Conservation (phyloP, 2,797 vertebrate genomes). For the Spinibarbus caldwelli region DNA sequence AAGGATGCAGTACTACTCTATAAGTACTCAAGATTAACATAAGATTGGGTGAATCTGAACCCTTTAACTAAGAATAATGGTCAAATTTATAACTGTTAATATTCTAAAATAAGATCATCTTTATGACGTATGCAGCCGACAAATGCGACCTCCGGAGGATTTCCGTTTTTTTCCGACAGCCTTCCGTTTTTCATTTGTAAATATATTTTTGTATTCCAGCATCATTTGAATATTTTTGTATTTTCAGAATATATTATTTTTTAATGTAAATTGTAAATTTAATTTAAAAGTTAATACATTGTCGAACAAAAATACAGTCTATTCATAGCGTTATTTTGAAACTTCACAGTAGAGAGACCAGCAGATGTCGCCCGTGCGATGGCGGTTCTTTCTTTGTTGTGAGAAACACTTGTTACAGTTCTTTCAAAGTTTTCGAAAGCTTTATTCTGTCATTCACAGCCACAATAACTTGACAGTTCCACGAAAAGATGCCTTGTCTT, state of each 20-base stretch:
- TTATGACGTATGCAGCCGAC: too few species aligned
- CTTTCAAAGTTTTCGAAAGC: not conserved
- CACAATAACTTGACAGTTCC: not conserved
- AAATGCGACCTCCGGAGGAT: too few species aligned
- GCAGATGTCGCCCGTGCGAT: conserved; percentile 5
- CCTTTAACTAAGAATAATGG: too few species aligned
- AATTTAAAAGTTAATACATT: not conserved
- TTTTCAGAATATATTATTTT: not conserved
- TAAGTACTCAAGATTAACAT: too few species aligned
- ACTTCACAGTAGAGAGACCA: not conserved
- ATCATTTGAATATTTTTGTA: not conserved
- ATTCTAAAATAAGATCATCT: too few species aligned
- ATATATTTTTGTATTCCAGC: not conserved
- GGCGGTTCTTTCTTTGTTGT: not conserved
- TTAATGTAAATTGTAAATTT: not conserved
- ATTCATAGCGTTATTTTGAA: not conserved
- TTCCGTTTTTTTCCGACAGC: too few species aligned
- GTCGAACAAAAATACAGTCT: too few species aligned
- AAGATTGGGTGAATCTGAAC: too few species aligned
- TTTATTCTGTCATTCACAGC: not conserved
- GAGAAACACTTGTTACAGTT: not conserved
- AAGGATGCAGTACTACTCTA: too few species aligned
- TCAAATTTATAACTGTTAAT: too few species aligned
- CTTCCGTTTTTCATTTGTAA: not conserved
- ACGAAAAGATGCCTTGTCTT: not conserved